These are phyloP conservation scores for Leucoraja erinaceus DNA, from an alignment of 2,113 vertebrate genomes.

Conservation along the genomic window DNA sequence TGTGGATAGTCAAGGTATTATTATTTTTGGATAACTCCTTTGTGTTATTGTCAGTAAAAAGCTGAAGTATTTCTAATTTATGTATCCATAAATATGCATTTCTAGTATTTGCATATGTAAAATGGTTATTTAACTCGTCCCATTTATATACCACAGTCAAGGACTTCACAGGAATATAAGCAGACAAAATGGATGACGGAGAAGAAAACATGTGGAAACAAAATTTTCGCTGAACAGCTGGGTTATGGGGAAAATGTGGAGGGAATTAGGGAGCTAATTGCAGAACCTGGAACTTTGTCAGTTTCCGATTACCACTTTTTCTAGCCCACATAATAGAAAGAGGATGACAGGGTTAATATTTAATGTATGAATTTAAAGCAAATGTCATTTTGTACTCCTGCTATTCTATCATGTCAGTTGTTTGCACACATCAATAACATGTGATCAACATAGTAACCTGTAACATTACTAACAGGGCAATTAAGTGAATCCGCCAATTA, in stretches of 20 bases:
- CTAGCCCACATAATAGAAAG: neutral
- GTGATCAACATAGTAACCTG: neutral
- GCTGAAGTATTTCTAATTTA: neutral
- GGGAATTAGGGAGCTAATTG: neutral
- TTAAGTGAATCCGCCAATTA: neutral
- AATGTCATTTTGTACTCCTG: neutral
- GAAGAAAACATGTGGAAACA: neutral
- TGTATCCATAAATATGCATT: neutral
- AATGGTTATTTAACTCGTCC: neutral
- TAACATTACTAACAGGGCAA: neutral
- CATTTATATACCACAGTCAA: neutral
- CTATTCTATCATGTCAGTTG: neutral
- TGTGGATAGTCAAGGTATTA: neutral
- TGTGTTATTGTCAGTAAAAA: neutral
- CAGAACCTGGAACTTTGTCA: neutral
- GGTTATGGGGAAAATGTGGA: neutral
- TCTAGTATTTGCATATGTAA: neutral
- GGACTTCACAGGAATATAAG: neutral
- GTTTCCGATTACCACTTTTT: neutral
- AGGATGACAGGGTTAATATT: neutral
- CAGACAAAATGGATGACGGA: neutral
- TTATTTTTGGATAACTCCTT: neutral
- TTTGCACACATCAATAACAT: neutral
- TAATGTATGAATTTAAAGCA: neutral
- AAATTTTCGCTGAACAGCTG: neutral